Evolutionary conservation across 2,888 invertebrate species (phyloP).

Genomic region (Ctena decussata): DNA sequence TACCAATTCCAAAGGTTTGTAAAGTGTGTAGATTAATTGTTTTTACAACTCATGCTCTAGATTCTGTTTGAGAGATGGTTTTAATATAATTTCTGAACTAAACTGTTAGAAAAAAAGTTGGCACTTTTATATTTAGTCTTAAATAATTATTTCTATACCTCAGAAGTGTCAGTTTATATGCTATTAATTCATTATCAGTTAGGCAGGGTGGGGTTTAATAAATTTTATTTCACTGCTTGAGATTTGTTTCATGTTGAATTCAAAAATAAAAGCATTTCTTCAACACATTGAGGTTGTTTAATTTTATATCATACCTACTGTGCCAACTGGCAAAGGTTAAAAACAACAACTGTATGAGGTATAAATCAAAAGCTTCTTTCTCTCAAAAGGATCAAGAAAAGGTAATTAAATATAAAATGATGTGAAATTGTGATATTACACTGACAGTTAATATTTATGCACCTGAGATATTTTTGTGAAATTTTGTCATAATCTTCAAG

Average conservation of each 20-base stretch:
- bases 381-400: neutral
- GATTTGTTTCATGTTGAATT: neutral
- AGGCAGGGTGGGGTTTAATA: neutral
- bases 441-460: no score
- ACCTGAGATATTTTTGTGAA: no score
- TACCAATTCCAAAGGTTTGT: no score
- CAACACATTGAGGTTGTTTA: slow-evolving; percentile 1
- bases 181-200: neutral
- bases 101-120: no score
- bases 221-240: slow-evolving; percentile 17
- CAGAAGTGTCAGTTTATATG: neutral
- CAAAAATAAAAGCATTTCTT: neutral
- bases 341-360: neutral
- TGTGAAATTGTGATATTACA: neutral
- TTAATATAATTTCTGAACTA: no score
- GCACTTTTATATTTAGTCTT: neutral
- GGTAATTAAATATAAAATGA: neutral
- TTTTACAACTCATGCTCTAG: no score
- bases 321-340: neutral
- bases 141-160: neutral
- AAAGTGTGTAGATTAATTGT: no score
- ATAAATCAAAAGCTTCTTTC: neutral
- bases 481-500: no score
- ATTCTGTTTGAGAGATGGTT: no score
- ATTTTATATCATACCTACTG: neutral